A percentile compares a stretch with the other conserved stretches of the same genome.
Conservation (phyloP, 1,140 invertebrate species). For the Trichonephila clavipes region DNA sequence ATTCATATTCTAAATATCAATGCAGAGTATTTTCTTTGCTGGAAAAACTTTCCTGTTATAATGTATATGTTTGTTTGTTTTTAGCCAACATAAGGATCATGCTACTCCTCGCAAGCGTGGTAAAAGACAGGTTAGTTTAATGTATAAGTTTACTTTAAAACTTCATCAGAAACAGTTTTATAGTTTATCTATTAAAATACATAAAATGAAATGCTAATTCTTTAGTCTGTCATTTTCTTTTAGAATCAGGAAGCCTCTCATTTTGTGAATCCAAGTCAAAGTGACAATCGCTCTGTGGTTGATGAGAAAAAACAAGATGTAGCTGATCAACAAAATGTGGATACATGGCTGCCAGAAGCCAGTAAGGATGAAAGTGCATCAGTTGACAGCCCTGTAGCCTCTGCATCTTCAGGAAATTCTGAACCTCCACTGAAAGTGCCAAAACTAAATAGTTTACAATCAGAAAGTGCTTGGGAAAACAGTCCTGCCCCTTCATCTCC, state of each 20-base stretch:
- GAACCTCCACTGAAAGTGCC: slow-evolving; percentile 60
- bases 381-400: not conserved
- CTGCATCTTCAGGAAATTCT: slow-evolving; percentile 16
- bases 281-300: not conserved
- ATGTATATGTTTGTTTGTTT: not conserved
- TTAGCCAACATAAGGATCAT: not conserved
- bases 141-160: no score
- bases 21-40: no score
- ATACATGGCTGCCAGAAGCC: slow-evolving; percentile 3
- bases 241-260: not conserved
- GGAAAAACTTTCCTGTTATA: not conserved
- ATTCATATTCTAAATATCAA: no score
- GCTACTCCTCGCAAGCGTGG: slow-evolving; percentile 2
- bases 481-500: slow-evolving; percentile 46
- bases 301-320: slow-evolving; percentile 34
- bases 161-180: no score
- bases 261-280: not conserved
- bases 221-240: not conserved
- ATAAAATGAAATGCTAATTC: not conserved
- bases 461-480: slow-evolving; percentile 51
- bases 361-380: slow-evolving; percentile 19
- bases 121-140: not conserved
- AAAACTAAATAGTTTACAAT: slow-evolving; percentile 28
- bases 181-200: not conserved
- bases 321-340: not conserved